These are phyloP conservation scores for Eupsittula cactorum DNA, from an alignment of 2,113 vertebrate genomes.

Conservation along the genomic window DNA sequence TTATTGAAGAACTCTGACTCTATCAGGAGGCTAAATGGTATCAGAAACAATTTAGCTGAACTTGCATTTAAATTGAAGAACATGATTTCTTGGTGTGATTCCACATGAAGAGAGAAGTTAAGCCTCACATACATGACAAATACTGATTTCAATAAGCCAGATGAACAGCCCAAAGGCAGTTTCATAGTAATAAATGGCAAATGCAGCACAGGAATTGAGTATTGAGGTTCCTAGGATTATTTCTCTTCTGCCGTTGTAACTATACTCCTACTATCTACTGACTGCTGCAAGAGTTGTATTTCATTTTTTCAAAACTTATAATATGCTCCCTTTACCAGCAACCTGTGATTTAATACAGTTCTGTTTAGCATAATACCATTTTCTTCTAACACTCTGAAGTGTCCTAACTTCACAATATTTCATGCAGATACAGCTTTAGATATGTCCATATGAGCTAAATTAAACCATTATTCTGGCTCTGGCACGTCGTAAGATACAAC, in stretches of 20 bases:
- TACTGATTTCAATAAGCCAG: not conserved
- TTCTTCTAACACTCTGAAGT: conserved; percentile 5
- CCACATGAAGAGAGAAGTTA: not conserved
- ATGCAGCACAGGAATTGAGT: not conserved
- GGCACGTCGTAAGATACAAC: not conserved
- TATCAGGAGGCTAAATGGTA: not conserved
- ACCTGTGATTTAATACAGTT: not conserved
- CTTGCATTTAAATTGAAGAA: not conserved
- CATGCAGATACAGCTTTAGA: conserved; percentile 25
- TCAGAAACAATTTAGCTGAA: not conserved
- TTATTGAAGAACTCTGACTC: not conserved
- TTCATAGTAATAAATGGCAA: not conserved
- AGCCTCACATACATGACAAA: not conserved
- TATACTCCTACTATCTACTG: not conserved
- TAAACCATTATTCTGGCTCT: conserved; percentile 33
- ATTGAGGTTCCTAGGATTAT: not conserved
- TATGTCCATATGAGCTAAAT: conserved; percentile 5
- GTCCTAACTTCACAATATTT: conserved; percentile 17
- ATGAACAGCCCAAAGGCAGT: not conserved
- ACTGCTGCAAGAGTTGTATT: not conserved
- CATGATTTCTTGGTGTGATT: not conserved
- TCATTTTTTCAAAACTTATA: not conserved
- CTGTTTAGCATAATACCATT: conserved; percentile 5
- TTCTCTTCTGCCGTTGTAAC: not conserved
- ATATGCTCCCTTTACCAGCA: not conserved